phyloP scores from a whole-genome alignment of 2,797 vertebrate species.

The Coluber constrictor region DNA sequence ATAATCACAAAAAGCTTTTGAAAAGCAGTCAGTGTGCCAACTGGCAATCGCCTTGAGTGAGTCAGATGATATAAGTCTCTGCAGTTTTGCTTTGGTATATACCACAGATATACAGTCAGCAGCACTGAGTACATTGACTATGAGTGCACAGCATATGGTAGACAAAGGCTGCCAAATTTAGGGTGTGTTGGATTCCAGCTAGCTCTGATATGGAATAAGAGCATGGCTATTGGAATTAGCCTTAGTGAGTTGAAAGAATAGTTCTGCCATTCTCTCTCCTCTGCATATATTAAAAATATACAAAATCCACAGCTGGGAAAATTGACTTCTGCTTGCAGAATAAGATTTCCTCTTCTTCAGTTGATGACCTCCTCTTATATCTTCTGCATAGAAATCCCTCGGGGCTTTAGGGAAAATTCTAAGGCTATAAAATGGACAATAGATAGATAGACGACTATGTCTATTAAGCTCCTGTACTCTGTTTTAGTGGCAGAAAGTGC shows the following conservation, averaged over 20 bases:
- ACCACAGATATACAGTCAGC: neutral
- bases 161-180: neutral
- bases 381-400: neutral
- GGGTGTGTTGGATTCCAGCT: neutral
- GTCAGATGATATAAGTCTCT: neutral
- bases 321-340: neutral
- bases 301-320: neutral
- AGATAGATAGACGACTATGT: neutral
- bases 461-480: neutral
- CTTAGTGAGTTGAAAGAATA: neutral
- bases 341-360: neutral
- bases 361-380: neutral
- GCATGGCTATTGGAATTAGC: neutral
- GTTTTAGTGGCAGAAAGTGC: neutral
- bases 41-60: neutral
- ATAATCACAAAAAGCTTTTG: neutral
- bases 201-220: neutral
- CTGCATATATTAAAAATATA: neutral
- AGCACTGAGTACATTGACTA: neutral
- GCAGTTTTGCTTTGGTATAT: neutral
- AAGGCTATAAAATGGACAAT: neutral
- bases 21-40: neutral
- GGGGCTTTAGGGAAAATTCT: neutral
- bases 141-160: neutral
- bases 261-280: neutral